Evolutionary conservation across 1,140 invertebrate genomes (phyloP).

Genomic region (Acromyrmex charruanus): DNA sequence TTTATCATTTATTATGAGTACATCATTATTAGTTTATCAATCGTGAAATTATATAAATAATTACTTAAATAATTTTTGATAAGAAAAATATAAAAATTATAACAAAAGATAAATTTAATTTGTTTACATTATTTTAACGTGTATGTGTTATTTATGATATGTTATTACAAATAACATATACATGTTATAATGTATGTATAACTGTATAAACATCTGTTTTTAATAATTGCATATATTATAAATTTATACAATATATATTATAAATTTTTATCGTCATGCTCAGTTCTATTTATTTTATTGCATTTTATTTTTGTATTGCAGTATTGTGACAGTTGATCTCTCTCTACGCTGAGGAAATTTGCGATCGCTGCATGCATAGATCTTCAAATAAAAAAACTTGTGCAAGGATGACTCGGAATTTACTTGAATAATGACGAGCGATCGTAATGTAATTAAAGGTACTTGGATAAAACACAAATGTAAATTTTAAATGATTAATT

Average conservation of each 20-base stretch:
- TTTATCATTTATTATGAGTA: not conserved
- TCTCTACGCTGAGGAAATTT: constrained; percentile 34
- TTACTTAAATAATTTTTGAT: not conserved
- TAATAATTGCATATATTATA: not conserved
- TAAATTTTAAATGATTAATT: constrained; percentile 12
- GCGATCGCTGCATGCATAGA: constrained; percentile 11
- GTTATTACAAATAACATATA: not conserved
- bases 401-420: constrained; percentile 58
- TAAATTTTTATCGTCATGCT: not conserved
- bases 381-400: constrained; percentile 34
- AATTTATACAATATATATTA: not conserved
- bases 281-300: constrained; percentile 4
- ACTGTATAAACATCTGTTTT: not conserved
- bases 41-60: not conserved
- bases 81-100: not conserved
- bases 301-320: constrained; percentile 41
- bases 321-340: constrained; percentile 41
- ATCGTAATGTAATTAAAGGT: constrained; percentile 40
- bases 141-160: not conserved
- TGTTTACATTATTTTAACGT: constrained; percentile 16
- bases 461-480: constrained; percentile 12
- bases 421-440: constrained; percentile 7
- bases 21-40: not conserved
- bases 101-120: constrained; percentile 12
- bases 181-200: not conserved